Conservation (phyloP, 2,113 vertebrate genomes). For the Dendropsophus ebraccatus region DNA sequence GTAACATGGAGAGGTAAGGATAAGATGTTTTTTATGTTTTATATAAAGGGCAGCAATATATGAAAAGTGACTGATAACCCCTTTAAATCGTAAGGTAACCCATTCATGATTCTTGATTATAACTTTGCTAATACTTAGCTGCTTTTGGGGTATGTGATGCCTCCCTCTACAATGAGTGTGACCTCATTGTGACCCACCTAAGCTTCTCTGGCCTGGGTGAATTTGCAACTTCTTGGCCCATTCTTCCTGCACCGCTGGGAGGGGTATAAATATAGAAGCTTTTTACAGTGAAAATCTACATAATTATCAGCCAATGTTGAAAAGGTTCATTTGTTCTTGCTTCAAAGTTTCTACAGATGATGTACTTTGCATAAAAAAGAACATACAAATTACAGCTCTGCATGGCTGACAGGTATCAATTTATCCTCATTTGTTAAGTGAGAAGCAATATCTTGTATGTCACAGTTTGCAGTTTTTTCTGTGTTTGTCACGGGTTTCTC, state of each 20-base stretch:
- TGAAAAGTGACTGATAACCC: too few relatives aligned
- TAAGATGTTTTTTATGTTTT: too few relatives aligned
- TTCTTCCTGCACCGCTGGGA: neutral
- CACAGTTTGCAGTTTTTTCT: neutral
- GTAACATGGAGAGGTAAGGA: too few relatives aligned
- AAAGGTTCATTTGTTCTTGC: neutral
- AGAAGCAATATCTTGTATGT: conserved; percentile 26
- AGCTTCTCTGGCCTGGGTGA: neutral
- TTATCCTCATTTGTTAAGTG: conserved; percentile 39
- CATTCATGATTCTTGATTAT: too few relatives aligned
- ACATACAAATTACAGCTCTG: conserved; percentile 12
- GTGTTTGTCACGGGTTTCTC: conserved; percentile 20
- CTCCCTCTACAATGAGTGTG: neutral
- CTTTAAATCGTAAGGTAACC: too few relatives aligned
- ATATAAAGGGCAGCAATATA: too few relatives aligned
- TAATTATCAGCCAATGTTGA: neutral
- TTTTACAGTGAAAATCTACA: neutral
- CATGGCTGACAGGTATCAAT: conserved; percentile 13
- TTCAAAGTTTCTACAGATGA: neutral
- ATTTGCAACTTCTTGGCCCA: neutral
- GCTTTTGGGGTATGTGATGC: neutral
- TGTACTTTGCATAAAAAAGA: neutral
- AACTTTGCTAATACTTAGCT: neutral
- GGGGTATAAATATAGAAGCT: neutral
- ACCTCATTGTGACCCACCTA: neutral